Evolutionary conservation across 2,113 vertebrate species (phyloP).

Genomic region (Sinosuthora webbiana): DNA sequence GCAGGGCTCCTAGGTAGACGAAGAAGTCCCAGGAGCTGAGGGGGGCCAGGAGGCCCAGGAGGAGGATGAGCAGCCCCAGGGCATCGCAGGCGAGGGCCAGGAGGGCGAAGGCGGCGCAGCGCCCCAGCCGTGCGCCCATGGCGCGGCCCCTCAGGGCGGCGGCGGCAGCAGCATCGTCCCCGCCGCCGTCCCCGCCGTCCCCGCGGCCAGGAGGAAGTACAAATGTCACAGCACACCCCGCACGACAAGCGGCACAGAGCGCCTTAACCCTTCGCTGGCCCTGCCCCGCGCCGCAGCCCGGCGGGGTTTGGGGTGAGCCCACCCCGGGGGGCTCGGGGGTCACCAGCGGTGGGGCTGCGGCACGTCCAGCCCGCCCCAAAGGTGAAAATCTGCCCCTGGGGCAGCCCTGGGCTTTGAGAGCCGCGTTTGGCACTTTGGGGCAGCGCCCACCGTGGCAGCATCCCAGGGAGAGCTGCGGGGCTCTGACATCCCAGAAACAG

Average conservation of each 20-base stretch:
- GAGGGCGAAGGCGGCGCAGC: conserved; percentile 46
- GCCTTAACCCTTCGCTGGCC: conserved; percentile 56
- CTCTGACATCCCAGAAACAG: background rate
- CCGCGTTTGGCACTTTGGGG: fast-evolving
- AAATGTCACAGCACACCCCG: conserved; percentile 60
- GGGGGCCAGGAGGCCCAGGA: conserved; percentile 78
- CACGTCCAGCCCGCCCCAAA: background rate
- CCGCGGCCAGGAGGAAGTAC: conserved; percentile 71
- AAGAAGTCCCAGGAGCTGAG: conserved; percentile 88
- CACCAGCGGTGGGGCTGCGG: fast-evolving
- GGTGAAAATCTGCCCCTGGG: background rate
- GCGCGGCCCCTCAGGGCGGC: background rate
- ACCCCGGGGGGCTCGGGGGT: fast-evolving
- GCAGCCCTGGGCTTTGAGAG: fast-evolving
- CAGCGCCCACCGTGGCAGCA: background rate
- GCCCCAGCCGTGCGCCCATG: background rate
- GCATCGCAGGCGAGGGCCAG: conserved; percentile 78
- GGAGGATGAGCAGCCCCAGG: conserved; percentile 75
- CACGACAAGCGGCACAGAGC: conserved; percentile 43
- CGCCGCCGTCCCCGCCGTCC: background rate
- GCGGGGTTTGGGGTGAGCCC: fast-evolving
- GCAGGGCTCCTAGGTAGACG: conserved; percentile 78
- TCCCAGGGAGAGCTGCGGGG: background rate
- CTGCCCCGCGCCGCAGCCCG: background rate
- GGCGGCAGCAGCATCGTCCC: background rate